Base-by-base conservation (phyloP, 2,888 invertebrate species). In the Temnothorax ravouxi region DNA sequence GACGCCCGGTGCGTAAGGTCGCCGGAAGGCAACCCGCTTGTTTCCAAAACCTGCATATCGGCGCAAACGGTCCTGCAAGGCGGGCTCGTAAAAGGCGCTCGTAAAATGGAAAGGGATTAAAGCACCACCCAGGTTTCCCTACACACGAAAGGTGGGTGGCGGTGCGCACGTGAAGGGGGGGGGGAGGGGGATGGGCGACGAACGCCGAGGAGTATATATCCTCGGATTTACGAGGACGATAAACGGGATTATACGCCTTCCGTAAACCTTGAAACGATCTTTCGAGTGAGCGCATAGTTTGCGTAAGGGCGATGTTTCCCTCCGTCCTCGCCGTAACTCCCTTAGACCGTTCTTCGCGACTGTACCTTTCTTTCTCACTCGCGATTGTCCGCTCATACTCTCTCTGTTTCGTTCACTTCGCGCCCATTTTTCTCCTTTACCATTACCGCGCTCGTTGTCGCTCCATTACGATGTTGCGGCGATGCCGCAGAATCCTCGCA, bases 181-280 rank as follows among this genome's bases (percentile, higher is more conserved):
- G 13, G 29, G 81, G 84, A 69, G 13, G 13, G 29, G 81, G 84
- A 69, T 85, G 87, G 86, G 83, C 69, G 76, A 84, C 87, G 88
- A 87, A 90, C 41, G 86, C 87, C 88, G 84, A 82, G 87, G 91
- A 91, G 91, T 90, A 89, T 92, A 92, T 92, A 94, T 93, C 91
- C 91, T 83, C 90, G 92, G 92, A 94, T 94, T 94, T 94, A 94
- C 93, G 94, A 94, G 92, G 91, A 91, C 94, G 93, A 94, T 94
- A 94, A 94, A 94, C 92, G 92, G 91, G 92, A 93, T 93, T 93
- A 90, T 90, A 93, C 92, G 92, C 91, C 92, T 92, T 89, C 91
- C 92, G 92, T 94, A 93, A 93, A 94, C 91, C 92, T 92, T 92
- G 92, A 92, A 89, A 93, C 93, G 93, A 93, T 92, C 93, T 92